Evolutionary conservation across 2,888 invertebrate species (phyloP).

Genomic region (Protodeltote pygarga): DNA sequence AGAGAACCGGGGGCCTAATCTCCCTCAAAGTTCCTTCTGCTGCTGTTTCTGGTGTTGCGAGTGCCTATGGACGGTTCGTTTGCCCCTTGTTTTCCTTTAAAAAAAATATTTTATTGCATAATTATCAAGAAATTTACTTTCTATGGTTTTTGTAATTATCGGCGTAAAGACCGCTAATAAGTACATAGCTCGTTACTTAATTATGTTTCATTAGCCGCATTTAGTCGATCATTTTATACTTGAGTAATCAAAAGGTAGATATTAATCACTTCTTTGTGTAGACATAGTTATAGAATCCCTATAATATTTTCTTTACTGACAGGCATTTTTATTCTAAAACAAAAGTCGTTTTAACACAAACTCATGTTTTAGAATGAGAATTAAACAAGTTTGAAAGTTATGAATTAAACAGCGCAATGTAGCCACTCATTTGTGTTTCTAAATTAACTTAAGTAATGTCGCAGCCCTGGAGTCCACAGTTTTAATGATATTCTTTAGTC

Average conservation of each 20-base stretch:
- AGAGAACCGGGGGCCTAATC: no score
- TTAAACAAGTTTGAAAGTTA: slow-evolving; percentile 22
- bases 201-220: slow-evolving; percentile 16
- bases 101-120: background rate
- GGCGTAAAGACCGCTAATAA: slow-evolving; percentile 18
- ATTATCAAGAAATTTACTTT: slow-evolving; percentile 11
- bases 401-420: no score
- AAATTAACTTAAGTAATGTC: slow-evolving; percentile 36
- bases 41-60: no score
- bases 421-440: slow-evolving; percentile 30
- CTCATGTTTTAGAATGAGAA: slow-evolving; percentile 34
- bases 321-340: slow-evolving; percentile 21
- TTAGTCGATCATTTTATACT: slow-evolving; percentile 1
- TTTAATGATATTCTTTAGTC: slow-evolving; percentile 45
- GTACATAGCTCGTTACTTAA: slow-evolving; percentile 16
- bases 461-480: slow-evolving; percentile 19
- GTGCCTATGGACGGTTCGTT: no score
- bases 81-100: no score
- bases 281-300: background rate
- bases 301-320: slow-evolving; percentile 16
- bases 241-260: slow-evolving; percentile 10
- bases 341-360: slow-evolving; percentile 22
- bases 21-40: no score
- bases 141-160: slow-evolving; percentile 14
- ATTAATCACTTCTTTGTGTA: slow-evolving; percentile 14